Base-by-base conservation (phyloP, 1,140 invertebrate species). In the Mya arenaria region DNA sequence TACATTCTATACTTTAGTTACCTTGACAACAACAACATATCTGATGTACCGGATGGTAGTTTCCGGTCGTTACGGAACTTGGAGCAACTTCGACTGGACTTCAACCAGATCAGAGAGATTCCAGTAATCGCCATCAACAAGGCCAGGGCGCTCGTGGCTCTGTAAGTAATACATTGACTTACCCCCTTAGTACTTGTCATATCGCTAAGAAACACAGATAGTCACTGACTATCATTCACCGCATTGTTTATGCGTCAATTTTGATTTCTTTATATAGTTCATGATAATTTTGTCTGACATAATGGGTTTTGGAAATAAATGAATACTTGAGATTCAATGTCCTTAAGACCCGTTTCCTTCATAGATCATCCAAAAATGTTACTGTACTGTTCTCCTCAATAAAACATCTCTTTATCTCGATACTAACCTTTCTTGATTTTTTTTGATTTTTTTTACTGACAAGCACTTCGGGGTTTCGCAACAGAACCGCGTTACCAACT, bases 1-100 rank as follows among this genome's bases (percentile, higher is more conserved):
- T 10, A 5, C 34, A 30, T 63, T 82, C 82, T 80, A 69, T 55
- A 55, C 86, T 88, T 13, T 84, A 91, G 91, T 60, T 85, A 92
- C 75, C 68, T 92, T 48, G 90, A 89, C 73, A 81, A 87, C 56
- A 90, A 90, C 71, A 55, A 82, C 8, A 89, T 90, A n/a, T 34
- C 73, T 10, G 52, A 63, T 32, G 84, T 90, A 6, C 81, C 89
- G 34, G 66, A 68, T 4, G 79, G 85, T 68, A 84, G 82, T 69
- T 90, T 90, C 52, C 60, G 71, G 34, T 68, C 86, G 34, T 74
- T 89, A 30, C 23, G 23, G 8, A 55, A 39, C 13, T 73, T 90
- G 15, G 77, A 75, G n/a, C 71, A 78, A 13, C 58, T 90, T 19
- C 83, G 86, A 69, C 60, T 90, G 17, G 86, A 90, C 63, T 84